These are phyloP conservation scores for Caprella mutica DNA, from an alignment of 2,888 invertebrate genomes.

Conservation along the genomic window DNA sequence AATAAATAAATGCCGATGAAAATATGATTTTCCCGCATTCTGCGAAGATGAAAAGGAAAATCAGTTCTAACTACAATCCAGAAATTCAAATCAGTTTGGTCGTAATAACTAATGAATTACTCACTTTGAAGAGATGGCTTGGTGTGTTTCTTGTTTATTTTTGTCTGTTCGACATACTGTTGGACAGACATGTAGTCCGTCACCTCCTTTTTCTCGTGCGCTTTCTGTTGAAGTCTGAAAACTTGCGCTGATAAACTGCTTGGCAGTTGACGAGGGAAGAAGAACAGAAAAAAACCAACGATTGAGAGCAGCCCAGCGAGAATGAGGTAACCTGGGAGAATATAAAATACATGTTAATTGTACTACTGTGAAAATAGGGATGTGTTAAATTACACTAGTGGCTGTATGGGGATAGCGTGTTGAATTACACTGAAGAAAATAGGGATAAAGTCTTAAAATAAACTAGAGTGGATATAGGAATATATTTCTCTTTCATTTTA, in stretches of 20 bases:
- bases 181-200: neutral
- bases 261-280: constrained; percentile 59
- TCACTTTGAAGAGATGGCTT: constrained; percentile 12
- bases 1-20: too few relatives aligned
- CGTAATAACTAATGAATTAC: neutral
- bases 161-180: constrained; percentile 1
- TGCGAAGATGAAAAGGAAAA: neutral
- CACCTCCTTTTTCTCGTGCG: neutral
- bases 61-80: neutral
- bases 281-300: constrained; percentile 51
- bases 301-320: constrained; percentile 50
- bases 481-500: neutral
- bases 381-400: too few relatives aligned
- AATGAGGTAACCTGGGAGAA: constrained; percentile 50
- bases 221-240: neutral
- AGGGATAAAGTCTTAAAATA: too few relatives aligned
- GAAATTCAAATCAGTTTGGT: too few relatives aligned
- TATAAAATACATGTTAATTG: neutral
- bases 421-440: too few relatives aligned
- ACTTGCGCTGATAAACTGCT: constrained; percentile 12
- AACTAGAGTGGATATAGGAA: too few relatives aligned
- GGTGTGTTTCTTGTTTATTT: constrained; percentile 10
- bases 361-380: too few relatives aligned
- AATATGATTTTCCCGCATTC: too few relatives aligned
- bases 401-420: neutral